Base-by-base conservation (phyloP, 2,888 invertebrate species). In the Macrophya alboannulata region DNA sequence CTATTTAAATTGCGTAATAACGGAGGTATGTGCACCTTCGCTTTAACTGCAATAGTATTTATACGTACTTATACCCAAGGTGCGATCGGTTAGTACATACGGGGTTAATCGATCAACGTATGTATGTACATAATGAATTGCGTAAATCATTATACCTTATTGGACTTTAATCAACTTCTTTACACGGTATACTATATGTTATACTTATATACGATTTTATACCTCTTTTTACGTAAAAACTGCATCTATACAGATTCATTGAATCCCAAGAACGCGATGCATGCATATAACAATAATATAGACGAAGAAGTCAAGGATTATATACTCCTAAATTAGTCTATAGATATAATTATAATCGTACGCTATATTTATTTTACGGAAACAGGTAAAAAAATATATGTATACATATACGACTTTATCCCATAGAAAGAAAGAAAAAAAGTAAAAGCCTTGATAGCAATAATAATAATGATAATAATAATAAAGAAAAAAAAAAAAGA, bases 401-500 rank as follows among this genome's bases (percentile, higher is more conserved):
- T 31, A 31, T 31, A 31, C 31, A 31, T 31, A 31, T 31, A 31
- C 31, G 31, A 31, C 1, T 31, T 31, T 3, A 31, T 1, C 3
- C 31, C 31, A 31, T 31, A 31, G 31, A 12, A 31, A 48, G 5
- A 77, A 77, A 5, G 51, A 51, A 76, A 31, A 51, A 17, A 8
- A 77, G 6, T 2, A 37, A 51, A 48, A 51, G 6, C 17, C 15
- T 8, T n/a, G 48, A 51, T 51, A 17, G 25, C 6, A 12, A 51
- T 76, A 31, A 76, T 76, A 31, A 51, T 40, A 51, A 37, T 37
- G 31, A 37, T 37, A 71, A 71, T 40, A 55, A 55, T 10, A 77
- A 31, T 21, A 8, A 77, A 55, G n/a, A 55, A 17, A 40, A 79
- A 81, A 55, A 17, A 40, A 79, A 81, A 81, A 81, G 59, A 62